Evolutionary conservation across 37 sponge, comb jelly and placozoan genomes (phyloP).

Genomic region (Mnemiopsis leidyi): DNA sequence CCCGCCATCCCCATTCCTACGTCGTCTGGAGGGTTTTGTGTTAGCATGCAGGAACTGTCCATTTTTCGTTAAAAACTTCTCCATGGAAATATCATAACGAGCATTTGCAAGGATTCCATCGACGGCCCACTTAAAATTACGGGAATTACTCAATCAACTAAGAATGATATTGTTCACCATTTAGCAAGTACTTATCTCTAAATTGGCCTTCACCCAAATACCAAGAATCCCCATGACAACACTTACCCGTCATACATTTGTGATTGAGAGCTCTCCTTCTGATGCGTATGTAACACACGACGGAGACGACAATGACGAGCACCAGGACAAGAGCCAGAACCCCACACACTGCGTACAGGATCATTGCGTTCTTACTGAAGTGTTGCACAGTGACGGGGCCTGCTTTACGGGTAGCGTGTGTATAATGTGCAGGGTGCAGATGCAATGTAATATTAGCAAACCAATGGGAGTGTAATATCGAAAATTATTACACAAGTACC

Average conservation of each 20-base stretch:
- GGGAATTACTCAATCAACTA: not conserved
- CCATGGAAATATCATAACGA: not conserved
- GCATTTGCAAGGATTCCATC: not conserved
- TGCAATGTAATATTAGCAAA: too few species aligned
- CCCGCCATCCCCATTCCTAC: not conserved
- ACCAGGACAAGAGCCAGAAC: slow-evolving; percentile 35
- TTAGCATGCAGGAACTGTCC: not conserved
- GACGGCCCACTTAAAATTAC: not conserved
- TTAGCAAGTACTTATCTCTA: not conserved
- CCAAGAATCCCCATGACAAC: not conserved
- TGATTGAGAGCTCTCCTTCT: slow-evolving; percentile 9
- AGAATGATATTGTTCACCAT: not conserved
- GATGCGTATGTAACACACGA: slow-evolving; percentile 53
- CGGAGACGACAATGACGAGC: slow-evolving; percentile 16
- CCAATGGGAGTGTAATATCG: too few species aligned
- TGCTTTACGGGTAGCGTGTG: too few species aligned
- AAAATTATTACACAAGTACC: too few species aligned
- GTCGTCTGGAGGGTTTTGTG: not conserved
- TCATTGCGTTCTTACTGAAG: slow-evolving; percentile 56
- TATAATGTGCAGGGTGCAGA: too few species aligned
- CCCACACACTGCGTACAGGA: slow-evolving; percentile 47
- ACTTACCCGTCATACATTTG: slow-evolving; percentile 30
- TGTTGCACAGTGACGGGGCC: too few species aligned
- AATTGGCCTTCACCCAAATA: not conserved
- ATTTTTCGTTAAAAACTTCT: not conserved